phyloP scores from a whole-genome alignment of 1,140 invertebrate species.

The Lucilia sericata region DNA sequence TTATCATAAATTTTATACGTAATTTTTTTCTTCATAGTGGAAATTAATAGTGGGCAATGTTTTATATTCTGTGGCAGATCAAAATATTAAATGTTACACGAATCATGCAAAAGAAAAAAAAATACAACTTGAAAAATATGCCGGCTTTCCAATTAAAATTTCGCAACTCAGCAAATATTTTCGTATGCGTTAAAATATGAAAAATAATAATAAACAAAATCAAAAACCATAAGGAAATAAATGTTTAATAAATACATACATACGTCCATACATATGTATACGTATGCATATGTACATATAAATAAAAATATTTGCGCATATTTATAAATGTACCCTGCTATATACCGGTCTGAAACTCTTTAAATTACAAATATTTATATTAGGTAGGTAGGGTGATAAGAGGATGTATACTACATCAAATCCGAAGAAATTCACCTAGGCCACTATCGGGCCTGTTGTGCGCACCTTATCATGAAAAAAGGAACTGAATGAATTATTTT shows the following conservation, averaged over 20 bases:
- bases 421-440: too few relatives aligned
- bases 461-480: too few relatives aligned
- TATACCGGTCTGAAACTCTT: too few relatives aligned
- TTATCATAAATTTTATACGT: too few relatives aligned
- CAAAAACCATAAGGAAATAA: neutral
- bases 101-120: neutral
- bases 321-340: too few relatives aligned
- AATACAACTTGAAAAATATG: neutral
- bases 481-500: too few relatives aligned
- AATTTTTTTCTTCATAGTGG: too few relatives aligned
- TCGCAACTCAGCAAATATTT: conserved; percentile 38
- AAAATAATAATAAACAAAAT: neutral
- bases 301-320: too few relatives aligned
- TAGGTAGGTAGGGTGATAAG: too few relatives aligned
- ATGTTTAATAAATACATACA: conserved; percentile 18
- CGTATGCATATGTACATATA: neutral
- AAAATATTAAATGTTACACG: conserved; percentile 28
- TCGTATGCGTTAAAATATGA: neutral
- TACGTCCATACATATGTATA: neutral
- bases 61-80: neutral
- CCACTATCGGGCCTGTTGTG: too few relatives aligned
- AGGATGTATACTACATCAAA: too few relatives aligned
- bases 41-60: neutral
- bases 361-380: too few relatives aligned
- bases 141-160: conserved; percentile 34